Evolutionary conservation across 2,888 invertebrate species (phyloP).

Genomic region (Metopia argyrocephala): DNA sequence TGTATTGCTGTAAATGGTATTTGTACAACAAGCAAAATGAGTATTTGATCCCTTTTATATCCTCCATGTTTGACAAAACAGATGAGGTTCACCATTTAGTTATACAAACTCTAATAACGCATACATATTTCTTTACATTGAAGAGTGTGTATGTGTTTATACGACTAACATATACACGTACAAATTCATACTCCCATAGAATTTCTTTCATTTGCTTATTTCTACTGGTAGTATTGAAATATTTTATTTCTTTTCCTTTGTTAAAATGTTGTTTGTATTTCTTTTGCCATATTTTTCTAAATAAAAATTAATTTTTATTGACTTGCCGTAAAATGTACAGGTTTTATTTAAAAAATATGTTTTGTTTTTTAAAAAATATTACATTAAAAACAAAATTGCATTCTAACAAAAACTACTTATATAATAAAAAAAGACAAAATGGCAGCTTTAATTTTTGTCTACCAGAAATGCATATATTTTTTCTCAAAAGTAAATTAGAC

Average conservation of each 20-base stretch:
- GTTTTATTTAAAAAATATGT: neutral
- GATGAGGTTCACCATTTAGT: constrained; percentile 66
- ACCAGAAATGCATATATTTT: no score
- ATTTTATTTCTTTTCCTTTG: neutral
- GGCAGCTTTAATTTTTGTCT: no score
- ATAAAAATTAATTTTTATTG: neutral
- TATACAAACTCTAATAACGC: constrained; percentile 2
- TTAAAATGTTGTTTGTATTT: constrained; percentile 4
- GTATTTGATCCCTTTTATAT: constrained; percentile 71
- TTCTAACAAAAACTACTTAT: no score
- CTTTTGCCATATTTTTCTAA: neutral
- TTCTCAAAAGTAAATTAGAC: no score
- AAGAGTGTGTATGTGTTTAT: neutral
- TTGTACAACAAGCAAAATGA: constrained; percentile 67
- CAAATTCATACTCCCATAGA: neutral
- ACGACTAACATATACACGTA: neutral
- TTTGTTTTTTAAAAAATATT: neutral
- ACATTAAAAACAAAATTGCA: neutral
- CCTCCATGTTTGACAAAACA: constrained; percentile 69
- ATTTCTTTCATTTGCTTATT: neutral
- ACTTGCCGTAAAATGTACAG: constrained; percentile 17
- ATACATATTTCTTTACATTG: neutral
- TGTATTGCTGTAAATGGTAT: constrained; percentile 27
- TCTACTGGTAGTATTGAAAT: neutral
- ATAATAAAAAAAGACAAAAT: no score